Base-by-base conservation (phyloP, 2,888 invertebrate genomes). In the Heliconius aoede region DNA sequence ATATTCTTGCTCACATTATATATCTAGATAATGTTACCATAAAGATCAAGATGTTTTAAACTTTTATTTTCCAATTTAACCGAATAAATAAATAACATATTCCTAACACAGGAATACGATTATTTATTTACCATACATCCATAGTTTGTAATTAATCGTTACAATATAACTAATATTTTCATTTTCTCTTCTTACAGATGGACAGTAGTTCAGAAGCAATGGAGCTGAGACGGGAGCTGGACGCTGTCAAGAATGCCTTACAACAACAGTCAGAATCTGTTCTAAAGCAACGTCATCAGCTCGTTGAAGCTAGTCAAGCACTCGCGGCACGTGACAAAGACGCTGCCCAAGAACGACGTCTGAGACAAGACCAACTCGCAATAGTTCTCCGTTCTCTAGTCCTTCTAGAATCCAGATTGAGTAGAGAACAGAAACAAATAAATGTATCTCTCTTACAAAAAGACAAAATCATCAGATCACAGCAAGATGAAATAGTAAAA, bases 341-440 rank as follows among this genome's bases (percentile, higher is more conserved):
- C 83, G 95, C 95, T 74, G 91, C 95, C 36, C 95, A 95, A 77
- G 96, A 96, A 85, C 95, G 95, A 80, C 93, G 95, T 4, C 93
- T 96, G 8, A 94, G 96, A 61, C 96, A 97, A 88, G 96, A 96
- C 85, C 97, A 97, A 85, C 94, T 97, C 36, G 96, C 96, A 7
- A 94, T 96, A 80, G 96, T 97, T 40, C 92, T 97, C 11, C 94
- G 96, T 68, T 96, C 97, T 5, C 90, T 97, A 76, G 95, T 97
- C 61, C 95, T 96, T 61, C 95, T 97, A 72, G 97, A 97, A 88
- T 96, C 97, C 13, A 94, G 97, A 13, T 91, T 97, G 32, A 95
- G 96, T 69, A 96, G 96, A 86, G 97, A 97, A 87, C 97, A 97
- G 86, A 96, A 96, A 83, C 95, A 95, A 83, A 96, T 97, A 81